Percentiles rank a stretch among this genome's conserved stretches.
These are phyloP conservation scores for Chascanopsetta lugubris DNA, from an alignment of 2,113 vertebrate species.

Conservation along the genomic window DNA sequence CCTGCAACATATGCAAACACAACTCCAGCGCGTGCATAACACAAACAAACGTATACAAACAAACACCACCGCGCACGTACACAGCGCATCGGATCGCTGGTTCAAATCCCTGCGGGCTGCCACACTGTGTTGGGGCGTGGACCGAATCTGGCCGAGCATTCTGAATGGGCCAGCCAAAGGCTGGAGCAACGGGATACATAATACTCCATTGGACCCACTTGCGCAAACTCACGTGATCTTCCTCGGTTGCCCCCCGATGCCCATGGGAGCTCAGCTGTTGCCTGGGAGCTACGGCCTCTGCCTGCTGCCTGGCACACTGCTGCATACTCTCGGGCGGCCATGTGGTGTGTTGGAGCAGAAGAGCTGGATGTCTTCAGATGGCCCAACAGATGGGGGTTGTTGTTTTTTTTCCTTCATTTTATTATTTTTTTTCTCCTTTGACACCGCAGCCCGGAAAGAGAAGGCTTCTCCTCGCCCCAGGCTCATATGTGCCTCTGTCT, in stretches of 20 bases:
- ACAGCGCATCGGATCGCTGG: constrained; percentile 42
- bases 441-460: constrained; percentile 35
- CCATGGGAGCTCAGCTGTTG: constrained; percentile 75
- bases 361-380: constrained; percentile 66
- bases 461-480: constrained; percentile 22
- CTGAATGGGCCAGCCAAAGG: constrained; percentile 49
- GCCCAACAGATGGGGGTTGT: constrained; percentile 64
- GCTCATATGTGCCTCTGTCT: constrained; percentile 19
- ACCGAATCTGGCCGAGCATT: constrained; percentile 59
- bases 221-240: constrained; percentile 7
- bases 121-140: constrained; percentile 31
- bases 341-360: constrained; percentile 51
- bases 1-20: neutral
- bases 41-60: neutral
- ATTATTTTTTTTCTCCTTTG: neutral
- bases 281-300: constrained; percentile 64
- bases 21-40: neutral
- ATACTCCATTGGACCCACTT: constrained; percentile 36
- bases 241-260: constrained; percentile 47
- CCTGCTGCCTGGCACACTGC: constrained; percentile 55
- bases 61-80: neutral
- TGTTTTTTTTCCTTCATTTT: too few relatives aligned
- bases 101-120: constrained; percentile 46
- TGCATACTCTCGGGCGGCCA: constrained; percentile 39
- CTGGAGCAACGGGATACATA: constrained; percentile 55